phyloP scores from a whole-genome alignment of 2,113 vertebrate species.

The Melanocharis versteri region DNA sequence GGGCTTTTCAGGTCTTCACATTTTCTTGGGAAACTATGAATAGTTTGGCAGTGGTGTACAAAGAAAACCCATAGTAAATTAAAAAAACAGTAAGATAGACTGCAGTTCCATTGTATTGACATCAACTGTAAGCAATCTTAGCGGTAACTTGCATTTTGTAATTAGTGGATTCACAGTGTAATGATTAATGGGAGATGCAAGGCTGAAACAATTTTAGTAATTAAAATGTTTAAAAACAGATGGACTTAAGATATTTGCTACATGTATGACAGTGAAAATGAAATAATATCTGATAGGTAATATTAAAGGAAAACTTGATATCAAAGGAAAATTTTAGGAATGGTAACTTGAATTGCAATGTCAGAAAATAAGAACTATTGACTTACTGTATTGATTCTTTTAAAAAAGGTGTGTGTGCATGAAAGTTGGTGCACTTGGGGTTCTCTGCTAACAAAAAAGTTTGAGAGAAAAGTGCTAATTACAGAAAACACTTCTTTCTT shows the following conservation, averaged over 20 bases:
- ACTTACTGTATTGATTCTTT: not conserved
- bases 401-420: not conserved
- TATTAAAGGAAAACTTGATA: not conserved
- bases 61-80: rapidly evolving
- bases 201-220: not conserved
- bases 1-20: not conserved
- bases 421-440: not conserved
- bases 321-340: not conserved
- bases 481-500: not conserved
- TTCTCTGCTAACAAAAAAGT: not conserved
- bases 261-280: not conserved
- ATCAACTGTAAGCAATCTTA: not conserved
- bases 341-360: not conserved
- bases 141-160: not conserved
- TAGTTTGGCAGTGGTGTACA: not conserved
- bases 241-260: not conserved
- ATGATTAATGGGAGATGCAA: not conserved
- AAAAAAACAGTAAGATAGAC: not conserved
- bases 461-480: not conserved
- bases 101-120: not conserved
- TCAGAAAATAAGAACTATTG: slow-evolving; percentile 18
- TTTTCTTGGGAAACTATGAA: not conserved
- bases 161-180: not conserved
- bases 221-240: not conserved
- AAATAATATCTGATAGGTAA: not conserved